Evolutionary conservation across 2,113 vertebrate genomes (phyloP).

Genomic region (Cyrtonyx montezumae): DNA sequence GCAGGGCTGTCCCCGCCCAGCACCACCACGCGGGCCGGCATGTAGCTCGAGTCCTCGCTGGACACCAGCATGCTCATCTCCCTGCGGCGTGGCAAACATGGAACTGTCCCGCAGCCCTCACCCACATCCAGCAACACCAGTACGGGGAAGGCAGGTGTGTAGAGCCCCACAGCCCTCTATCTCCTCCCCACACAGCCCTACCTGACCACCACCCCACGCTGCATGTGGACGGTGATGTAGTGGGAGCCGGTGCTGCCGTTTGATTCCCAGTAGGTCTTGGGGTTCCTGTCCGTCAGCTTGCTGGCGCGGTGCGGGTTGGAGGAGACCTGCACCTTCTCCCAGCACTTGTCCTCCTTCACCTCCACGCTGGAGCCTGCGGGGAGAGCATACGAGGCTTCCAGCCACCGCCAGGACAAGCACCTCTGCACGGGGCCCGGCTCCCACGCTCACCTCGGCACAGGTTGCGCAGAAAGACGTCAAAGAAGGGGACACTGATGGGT

Average conservation of each 20-base stretch:
- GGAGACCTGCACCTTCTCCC: slow-evolving; percentile 96
- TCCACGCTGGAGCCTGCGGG: slow-evolving; percentile 74
- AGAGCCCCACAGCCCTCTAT: fast-evolving
- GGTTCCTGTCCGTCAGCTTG: slow-evolving; percentile 90
- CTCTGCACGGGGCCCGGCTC: not conserved
- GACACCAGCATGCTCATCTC: slow-evolving; percentile 90
- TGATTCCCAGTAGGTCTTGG: slow-evolving; percentile 93
- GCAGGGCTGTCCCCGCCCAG: slow-evolving; percentile 87
- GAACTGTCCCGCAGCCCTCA: not conserved
- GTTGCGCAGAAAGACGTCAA: slow-evolving; percentile 90
- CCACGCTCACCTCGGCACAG: slow-evolving; percentile 87
- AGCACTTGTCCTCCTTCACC: slow-evolving; percentile 91
- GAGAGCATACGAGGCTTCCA: not conserved
- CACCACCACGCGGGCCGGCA: slow-evolving; percentile 92
- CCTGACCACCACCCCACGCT: slow-evolving; percentile 89
- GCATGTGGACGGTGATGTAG: slow-evolving; percentile 93
- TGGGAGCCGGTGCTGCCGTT: slow-evolving; percentile 91
- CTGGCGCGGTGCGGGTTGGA: slow-evolving; percentile 89
- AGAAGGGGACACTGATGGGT: slow-evolving; percentile 94
- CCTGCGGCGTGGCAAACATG: slow-evolving; percentile 69
- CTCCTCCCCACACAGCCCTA: slow-evolving; percentile 5
- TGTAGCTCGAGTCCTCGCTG: slow-evolving; percentile 96
- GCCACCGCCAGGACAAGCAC: not conserved
- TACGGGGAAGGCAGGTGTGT: not conserved
- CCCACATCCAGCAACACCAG: fast-evolving